Base-by-base conservation (phyloP, 2,797 vertebrate genomes). In the Serranus cabrilla region DNA sequence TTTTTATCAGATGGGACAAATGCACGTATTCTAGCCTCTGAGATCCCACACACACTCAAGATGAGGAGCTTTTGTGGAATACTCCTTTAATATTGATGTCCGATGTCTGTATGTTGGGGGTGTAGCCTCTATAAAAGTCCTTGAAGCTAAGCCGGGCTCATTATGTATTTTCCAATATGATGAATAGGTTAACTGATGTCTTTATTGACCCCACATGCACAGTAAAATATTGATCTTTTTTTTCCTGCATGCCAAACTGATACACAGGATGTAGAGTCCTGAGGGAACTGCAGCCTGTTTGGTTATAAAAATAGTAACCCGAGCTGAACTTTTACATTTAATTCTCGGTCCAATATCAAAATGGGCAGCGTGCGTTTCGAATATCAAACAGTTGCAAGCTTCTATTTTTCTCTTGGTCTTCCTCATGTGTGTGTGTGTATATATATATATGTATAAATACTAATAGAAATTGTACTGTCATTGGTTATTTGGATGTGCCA, bases 151-250 rank as follows among this genome's bases (percentile, higher is more conserved):
- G 31, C n/a, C 43, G 14, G 34, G 31, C 46, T 49, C 25, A 43
- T 71, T 59, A 71, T 54, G 25, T 7, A 12, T 42, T 17, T 14
- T 63, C n/a, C 13, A 0, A 27, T 37, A 37, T 49, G 40, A 46
- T 49, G 20, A 71, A 31, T 39, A 49, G 52, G 14, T 68, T 71
- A 70, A 62, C 10, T 45, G 20, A 1, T 34, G 21, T 71, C 49
- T 59, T 58, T 56, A 83, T 60, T 75, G 72, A 83, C 45, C 16
- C 13, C n/a, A 16, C 4, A n/a, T 7, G 34, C n/a, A 25, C 60
- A 16, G 14, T 21, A 9, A 21, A 58, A 58, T 50, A 66, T 63
- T 14, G 31, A 74, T 82, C 45, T 47, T 25, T 47, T 49, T 47
- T 54, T 14, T 67, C 10, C 52, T 49, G 7, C 18, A 58, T 14